Percentiles rank a stretch among this genome's conserved stretches.
phyloP scores from a whole-genome alignment of 2,113 vertebrate genomes.

The zebrafish (Danio rerio) region DNA sequence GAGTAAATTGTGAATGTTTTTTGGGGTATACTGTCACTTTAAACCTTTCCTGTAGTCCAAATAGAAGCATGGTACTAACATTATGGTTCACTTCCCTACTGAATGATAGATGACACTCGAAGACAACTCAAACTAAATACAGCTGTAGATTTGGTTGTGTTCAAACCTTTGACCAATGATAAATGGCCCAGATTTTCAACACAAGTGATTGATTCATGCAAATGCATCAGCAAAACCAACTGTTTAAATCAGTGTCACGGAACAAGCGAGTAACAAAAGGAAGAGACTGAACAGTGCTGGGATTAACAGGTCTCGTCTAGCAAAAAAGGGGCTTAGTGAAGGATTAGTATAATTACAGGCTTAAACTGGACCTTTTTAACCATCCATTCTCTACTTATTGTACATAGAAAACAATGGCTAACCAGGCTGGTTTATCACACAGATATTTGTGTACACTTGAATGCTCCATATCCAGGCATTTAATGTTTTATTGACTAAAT shows the following conservation, averaged over 20 bases:
- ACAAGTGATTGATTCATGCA: background rate
- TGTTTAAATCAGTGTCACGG: background rate
- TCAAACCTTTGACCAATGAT: background rate
- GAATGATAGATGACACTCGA: too few species aligned
- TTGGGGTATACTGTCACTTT: too few species aligned
- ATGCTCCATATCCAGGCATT: background rate
- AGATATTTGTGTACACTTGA: background rate
- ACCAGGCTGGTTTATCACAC: background rate
- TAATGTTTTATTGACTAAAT: background rate
- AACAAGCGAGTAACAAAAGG: background rate
- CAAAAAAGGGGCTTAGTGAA: constrained; percentile 11
- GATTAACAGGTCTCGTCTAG: background rate
- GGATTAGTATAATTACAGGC: constrained; percentile 32
- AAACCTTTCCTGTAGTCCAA: too few species aligned
- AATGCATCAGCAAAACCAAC: background rate
- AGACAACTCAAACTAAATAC: background rate
- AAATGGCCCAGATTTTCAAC: background rate
- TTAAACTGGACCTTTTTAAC: constrained; percentile 12
- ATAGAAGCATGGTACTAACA: too few species aligned
- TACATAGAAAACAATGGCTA: constrained; percentile 10
- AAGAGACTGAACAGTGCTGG: background rate
- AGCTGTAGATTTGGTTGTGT: background rate
- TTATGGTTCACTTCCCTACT: too few species aligned
- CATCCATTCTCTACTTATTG: background rate
- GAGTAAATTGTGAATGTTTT: too few species aligned